Conservation (phyloP, 64 coral and sea anemone species). For the Stichodactyla mertensii region DNA sequence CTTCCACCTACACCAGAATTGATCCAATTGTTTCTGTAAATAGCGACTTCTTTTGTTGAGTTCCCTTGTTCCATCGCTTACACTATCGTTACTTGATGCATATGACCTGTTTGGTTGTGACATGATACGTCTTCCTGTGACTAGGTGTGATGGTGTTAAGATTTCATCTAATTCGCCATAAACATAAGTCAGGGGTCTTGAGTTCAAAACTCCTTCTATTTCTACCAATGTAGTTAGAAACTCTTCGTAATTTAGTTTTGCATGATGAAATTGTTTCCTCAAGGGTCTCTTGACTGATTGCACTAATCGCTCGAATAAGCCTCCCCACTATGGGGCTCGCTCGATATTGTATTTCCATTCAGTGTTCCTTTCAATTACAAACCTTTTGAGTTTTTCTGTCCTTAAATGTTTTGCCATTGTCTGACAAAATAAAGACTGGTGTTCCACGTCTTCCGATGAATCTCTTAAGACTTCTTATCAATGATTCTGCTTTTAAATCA, state of each 20-base stretch:
- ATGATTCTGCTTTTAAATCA: conserved; percentile 35
- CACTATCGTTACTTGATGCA: not conserved
- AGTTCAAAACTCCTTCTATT: conserved; percentile 45
- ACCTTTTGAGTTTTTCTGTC: conserved; percentile 12
- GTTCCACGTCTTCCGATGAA: conserved; percentile 16
- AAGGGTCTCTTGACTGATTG: too few species aligned
- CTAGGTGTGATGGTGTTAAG: conserved; percentile 31
- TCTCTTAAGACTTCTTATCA: conserved; percentile 21
- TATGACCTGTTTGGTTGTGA: not conserved
- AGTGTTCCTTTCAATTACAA: not conserved
- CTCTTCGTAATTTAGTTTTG: too few species aligned
- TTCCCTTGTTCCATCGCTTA: not conserved
- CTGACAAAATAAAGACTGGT: not conserved
- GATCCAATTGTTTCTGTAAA: too few species aligned
- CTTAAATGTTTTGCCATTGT: conserved; percentile 32
- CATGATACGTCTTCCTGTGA: conserved; percentile 11
- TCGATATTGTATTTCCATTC: conserved; percentile 39
- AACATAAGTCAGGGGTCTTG: conserved; percentile 34
- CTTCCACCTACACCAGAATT: too few species aligned
- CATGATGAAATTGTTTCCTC: too few species aligned
- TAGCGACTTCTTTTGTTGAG: not conserved
- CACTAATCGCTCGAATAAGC: conserved; percentile 40
- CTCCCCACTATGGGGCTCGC: conserved; percentile 50
- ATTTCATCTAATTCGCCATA: conserved; percentile 15
- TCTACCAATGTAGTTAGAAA: conserved; percentile 23